A percentile compares a stretch with the other conserved stretches of the same genome.
Conservation (phyloP, 2,797 vertebrate species). For the Epinephelus malabaricus region DNA sequence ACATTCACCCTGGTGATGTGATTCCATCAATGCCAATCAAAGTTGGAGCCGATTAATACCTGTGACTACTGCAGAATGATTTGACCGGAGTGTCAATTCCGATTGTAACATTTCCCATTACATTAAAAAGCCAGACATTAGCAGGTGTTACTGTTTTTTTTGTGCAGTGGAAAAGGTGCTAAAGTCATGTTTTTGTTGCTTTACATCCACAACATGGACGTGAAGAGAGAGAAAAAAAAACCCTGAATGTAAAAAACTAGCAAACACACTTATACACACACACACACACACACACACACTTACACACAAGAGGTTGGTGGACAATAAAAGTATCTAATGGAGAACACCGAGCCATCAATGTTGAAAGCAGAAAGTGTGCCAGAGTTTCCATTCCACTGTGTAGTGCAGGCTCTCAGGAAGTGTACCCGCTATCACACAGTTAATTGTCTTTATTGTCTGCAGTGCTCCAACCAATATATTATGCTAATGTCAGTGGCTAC, state of each 20-base stretch:
- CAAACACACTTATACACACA: not conserved
- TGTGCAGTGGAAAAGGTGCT: too few relatives aligned
- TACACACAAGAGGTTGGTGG: constrained; percentile 18
- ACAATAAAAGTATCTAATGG: constrained; percentile 54
- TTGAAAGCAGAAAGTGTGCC: constrained; percentile 59
- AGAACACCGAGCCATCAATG: constrained; percentile 45
- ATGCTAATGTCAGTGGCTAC: constrained; percentile 76
- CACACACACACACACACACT: not conserved
- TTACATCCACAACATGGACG: not conserved
- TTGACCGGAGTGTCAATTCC: too few relatives aligned
- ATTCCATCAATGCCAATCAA: too few relatives aligned
- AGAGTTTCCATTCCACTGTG: constrained; percentile 62
- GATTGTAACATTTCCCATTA: too few relatives aligned
- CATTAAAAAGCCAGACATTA: too few relatives aligned
- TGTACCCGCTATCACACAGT: constrained; percentile 68
- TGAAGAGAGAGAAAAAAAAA: not conserved
- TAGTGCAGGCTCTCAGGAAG: constrained; percentile 66
- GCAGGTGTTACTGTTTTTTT: too few relatives aligned
- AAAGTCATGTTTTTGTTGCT: not conserved
- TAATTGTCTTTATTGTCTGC: constrained; percentile 82
- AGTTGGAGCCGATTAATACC: too few relatives aligned
- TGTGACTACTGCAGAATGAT: too few relatives aligned
- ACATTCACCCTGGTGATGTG: too few relatives aligned
- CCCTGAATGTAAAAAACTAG: not conserved
- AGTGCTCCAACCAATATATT: constrained; percentile 76